These are phyloP conservation scores for Morone chrysops DNA, from an alignment of 2,113 vertebrate genomes.

Conservation along the genomic window DNA sequence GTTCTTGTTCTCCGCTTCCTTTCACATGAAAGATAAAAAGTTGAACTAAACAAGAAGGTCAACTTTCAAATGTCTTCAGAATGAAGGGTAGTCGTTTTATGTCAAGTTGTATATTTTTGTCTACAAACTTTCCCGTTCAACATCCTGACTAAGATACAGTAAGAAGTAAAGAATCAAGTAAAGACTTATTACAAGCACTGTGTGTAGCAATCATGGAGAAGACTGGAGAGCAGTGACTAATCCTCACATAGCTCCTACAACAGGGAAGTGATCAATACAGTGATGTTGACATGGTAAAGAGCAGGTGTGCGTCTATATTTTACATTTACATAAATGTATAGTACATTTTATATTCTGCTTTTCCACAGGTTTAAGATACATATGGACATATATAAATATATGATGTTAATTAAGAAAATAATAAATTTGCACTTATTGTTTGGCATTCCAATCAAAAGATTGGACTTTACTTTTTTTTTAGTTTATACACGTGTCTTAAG, in stretches of 20 bases:
- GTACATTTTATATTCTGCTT: background rate
- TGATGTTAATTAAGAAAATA: background rate
- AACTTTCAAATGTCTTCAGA: constrained; percentile 26
- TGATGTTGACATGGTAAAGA: background rate
- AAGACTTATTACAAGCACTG: background rate
- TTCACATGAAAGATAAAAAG: constrained; percentile 54
- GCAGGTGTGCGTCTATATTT: background rate
- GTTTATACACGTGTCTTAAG: background rate
- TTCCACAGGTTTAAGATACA: too few relatives aligned
- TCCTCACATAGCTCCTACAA: background rate
- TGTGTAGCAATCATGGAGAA: background rate
- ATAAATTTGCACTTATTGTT: background rate
- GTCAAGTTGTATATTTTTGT: background rate
- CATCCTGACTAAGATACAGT: background rate
- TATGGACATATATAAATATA: too few relatives aligned
- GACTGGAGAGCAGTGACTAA: background rate
- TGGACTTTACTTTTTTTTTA: background rate
- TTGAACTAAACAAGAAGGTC: constrained; percentile 23
- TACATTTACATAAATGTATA: background rate
- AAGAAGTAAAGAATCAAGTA: background rate
- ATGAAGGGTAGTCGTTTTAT: background rate
- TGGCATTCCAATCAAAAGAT: background rate
- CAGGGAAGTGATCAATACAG: background rate
- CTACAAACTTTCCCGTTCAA: background rate
- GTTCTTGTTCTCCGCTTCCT: constrained; percentile 23